phyloP scores from a whole-genome alignment of 1,140 invertebrate genomes.

The Catajapyx aquilonaris region DNA sequence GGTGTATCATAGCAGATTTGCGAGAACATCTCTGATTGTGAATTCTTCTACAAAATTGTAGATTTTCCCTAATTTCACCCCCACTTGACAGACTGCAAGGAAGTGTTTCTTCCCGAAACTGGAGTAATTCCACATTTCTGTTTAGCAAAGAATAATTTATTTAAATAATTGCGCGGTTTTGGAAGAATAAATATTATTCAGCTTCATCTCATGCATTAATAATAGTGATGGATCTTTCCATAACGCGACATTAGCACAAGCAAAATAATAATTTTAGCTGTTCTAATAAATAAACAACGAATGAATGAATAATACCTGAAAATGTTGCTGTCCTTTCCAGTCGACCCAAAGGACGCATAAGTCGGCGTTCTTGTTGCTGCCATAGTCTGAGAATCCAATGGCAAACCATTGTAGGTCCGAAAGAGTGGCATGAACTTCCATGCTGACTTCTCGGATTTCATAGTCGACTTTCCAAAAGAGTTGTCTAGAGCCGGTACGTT shows the following conservation, averaged over 20 bases:
- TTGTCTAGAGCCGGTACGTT: too few relatives aligned
- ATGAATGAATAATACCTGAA: constrained; percentile 32
- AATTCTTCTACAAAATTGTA: too few relatives aligned
- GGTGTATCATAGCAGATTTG: too few relatives aligned
- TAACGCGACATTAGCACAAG: too few relatives aligned
- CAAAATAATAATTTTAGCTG: constrained; percentile 2
- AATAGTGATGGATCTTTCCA: neutral
- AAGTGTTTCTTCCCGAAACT: too few relatives aligned
- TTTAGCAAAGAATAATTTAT: neutral
- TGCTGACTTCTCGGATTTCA: constrained; percentile 18
- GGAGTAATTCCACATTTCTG: too few relatives aligned
- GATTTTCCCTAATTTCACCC: too few relatives aligned
- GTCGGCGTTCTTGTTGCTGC: constrained; percentile 52
- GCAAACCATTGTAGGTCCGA: constrained; percentile 45
- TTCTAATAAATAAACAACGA: neutral
- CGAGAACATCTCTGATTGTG: too few relatives aligned
- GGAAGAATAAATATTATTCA: neutral
- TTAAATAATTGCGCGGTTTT: neutral
- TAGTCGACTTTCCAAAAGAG: constrained; percentile 39
- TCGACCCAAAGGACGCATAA: constrained; percentile 63
- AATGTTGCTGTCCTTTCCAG: constrained; percentile 33
- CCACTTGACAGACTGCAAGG: too few relatives aligned
- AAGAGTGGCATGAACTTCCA: constrained; percentile 27
- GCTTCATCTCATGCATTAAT: neutral
- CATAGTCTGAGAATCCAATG: constrained; percentile 80